phyloP scores from a whole-genome alignment of 2,797 vertebrate species.

The Vipera ursinii region DNA sequence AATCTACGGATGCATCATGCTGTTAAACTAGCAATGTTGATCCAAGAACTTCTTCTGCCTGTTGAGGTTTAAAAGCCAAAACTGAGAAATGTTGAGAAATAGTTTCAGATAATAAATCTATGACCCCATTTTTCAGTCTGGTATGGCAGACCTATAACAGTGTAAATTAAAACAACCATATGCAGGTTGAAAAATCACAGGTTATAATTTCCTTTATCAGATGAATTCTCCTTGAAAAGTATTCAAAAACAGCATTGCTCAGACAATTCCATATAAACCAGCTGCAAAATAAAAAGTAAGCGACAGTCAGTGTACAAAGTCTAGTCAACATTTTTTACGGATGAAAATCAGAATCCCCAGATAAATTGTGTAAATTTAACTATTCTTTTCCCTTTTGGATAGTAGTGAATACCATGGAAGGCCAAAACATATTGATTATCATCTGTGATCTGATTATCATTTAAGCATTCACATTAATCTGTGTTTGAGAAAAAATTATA shows the following conservation, averaged over 20 bases:
- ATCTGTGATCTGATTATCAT: background rate
- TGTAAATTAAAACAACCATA: background rate
- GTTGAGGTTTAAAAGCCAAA: slow-evolving; percentile 1
- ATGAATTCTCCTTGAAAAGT: background rate
- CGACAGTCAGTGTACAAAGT: background rate
- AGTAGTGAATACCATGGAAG: background rate
- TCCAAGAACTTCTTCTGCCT: slow-evolving; percentile 12
- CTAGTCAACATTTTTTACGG: background rate
- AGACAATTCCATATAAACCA: background rate
- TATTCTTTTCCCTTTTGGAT: background rate
- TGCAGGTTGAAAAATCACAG: background rate
- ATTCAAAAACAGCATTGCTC: background rate
- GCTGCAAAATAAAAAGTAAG: background rate
- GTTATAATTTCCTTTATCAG: background rate
- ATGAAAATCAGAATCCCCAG: background rate
- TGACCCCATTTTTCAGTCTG: background rate
- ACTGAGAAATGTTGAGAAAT: background rate
- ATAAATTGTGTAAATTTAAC: background rate
- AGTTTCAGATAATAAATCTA: background rate
- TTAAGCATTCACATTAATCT: background rate
- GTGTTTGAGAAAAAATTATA: background rate
- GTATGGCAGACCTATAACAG: background rate
- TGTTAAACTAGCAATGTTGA: slow-evolving; percentile 37
- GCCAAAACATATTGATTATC: background rate
- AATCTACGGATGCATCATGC: slow-evolving; percentile 35